A percentile compares a stretch with the other conserved stretches of the same genome.
phyloP scores from a whole-genome alignment of 2,113 vertebrate species.

The Nyctereutes procyonoides region DNA sequence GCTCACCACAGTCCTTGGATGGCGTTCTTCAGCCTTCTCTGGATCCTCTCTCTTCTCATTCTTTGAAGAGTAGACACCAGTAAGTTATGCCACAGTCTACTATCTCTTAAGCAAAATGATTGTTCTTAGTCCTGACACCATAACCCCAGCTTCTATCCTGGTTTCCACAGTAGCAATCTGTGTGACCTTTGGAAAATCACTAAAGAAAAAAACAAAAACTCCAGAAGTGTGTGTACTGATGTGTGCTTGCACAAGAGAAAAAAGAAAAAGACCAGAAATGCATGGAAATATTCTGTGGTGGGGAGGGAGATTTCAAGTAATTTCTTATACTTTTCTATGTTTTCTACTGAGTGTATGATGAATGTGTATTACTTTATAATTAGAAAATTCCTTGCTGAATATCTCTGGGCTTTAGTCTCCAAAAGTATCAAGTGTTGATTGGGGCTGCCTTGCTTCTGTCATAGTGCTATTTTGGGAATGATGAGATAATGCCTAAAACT shows the following conservation, averaged over 20 bases:
- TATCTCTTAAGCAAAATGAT: background rate
- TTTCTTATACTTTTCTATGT: background rate
- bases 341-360: background rate
- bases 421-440: background rate
- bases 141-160: background rate
- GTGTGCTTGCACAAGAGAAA: background rate
- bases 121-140: background rate
- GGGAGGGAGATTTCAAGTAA: background rate
- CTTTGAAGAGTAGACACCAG: background rate
- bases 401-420: background rate
- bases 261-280: background rate
- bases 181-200: conserved; percentile 9
- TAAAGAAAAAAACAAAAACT: background rate
- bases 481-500: conserved; percentile 49
- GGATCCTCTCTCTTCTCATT: background rate
- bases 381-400: conserved; percentile 38
- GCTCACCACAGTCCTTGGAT: background rate
- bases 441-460: conserved; percentile 18
- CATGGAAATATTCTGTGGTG: background rate
- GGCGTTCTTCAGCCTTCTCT: background rate
- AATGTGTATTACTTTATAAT: conserved; percentile 3
- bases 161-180: background rate
- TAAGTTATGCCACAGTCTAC: background rate
- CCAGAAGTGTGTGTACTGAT: background rate
- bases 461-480: background rate